These are phyloP conservation scores for Artibeus lituratus DNA, from an alignment of 2,797 vertebrate genomes.

Conservation along the genomic window DNA sequence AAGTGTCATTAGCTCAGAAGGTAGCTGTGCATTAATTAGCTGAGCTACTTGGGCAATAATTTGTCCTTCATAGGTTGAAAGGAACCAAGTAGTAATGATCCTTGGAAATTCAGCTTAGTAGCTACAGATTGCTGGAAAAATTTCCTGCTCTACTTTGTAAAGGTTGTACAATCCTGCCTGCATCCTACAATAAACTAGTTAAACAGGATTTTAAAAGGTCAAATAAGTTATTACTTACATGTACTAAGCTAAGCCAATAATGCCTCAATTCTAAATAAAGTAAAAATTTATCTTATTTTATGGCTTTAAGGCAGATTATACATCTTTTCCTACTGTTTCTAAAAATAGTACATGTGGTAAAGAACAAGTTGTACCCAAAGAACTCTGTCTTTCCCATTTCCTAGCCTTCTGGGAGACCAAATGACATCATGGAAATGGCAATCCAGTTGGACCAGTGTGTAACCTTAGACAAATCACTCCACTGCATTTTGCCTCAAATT, in stretches of 20 bases:
- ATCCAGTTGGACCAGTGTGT: neutral
- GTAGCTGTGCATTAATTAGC: neutral
- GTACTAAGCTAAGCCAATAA: neutral
- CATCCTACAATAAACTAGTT: neutral
- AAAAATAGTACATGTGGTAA: neutral
- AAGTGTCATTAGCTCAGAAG: neutral
- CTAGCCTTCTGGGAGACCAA: neutral
- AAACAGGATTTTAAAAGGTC: neutral
- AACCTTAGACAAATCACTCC: neutral
- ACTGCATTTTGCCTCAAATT: neutral
- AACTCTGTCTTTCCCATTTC: neutral
- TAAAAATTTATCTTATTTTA: neutral
- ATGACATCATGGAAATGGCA: neutral
- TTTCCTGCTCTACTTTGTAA: neutral
- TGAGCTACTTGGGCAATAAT: neutral
- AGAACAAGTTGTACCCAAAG: neutral
- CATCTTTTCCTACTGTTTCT: neutral
- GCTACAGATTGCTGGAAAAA: neutral
- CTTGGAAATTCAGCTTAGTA: neutral
- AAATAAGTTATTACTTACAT: neutral
- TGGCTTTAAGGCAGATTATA: neutral
- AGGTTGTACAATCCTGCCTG: neutral
- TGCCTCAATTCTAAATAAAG: neutral
- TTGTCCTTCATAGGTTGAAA: neutral
- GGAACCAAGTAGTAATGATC: neutral